Percentiles rank a stretch among this genome's conserved stretches.
These are phyloP conservation scores for Tragelaphus buxtoni DNA, from an alignment of 2,113 vertebrate genomes.

Conservation along the genomic window DNA sequence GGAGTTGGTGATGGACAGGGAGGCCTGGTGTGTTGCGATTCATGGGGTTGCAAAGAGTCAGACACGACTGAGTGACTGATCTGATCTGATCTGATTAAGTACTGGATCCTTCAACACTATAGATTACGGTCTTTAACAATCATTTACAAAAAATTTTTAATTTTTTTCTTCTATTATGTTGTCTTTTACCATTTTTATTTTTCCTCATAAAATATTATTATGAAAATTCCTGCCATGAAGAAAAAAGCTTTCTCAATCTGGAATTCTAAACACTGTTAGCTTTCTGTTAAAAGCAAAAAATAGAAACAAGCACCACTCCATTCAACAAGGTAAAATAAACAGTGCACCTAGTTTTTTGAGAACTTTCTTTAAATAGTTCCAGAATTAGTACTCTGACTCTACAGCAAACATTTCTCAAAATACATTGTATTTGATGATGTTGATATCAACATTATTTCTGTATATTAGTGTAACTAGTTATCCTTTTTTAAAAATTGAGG, in stretches of 20 bases:
- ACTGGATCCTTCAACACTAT: not conserved
- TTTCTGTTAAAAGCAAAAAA: not conserved
- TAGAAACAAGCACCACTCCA: not conserved
- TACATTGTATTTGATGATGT: not conserved
- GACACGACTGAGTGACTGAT: no score
- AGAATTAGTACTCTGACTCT: not conserved
- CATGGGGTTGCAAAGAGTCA: no score
- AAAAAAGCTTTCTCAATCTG: not conserved
- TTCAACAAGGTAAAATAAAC: not conserved
- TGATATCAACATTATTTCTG: not conserved
- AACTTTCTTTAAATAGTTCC: constrained; percentile 1
- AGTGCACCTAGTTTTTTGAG: not conserved
- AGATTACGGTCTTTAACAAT: not conserved
- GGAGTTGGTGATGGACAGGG: no score
- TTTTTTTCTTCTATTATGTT: constrained; percentile 23
- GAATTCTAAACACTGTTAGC: constrained; percentile 33
- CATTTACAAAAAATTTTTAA: not conserved
- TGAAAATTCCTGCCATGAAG: not conserved
- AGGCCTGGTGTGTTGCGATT: no score
- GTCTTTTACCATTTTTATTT: constrained; percentile 29
- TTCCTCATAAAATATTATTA: not conserved
- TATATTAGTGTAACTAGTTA: not conserved
- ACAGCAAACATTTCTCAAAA: constrained; percentile 10
- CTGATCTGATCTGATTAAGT: not conserved
- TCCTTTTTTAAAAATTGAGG: not conserved